phyloP scores from a whole-genome alignment of 2,797 vertebrate genomes.

The Sebastolobus altivelis region DNA sequence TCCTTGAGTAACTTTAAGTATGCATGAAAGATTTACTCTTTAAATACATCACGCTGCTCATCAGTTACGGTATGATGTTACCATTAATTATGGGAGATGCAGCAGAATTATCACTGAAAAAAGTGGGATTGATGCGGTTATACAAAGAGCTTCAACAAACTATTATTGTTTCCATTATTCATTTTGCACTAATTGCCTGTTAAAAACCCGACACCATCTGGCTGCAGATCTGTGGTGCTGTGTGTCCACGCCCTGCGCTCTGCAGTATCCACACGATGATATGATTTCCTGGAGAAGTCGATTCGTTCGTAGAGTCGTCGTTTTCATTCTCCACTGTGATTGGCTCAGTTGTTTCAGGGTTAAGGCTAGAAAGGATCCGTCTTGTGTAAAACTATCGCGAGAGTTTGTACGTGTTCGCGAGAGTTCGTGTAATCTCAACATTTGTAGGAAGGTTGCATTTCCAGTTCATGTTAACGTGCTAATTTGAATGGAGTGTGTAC shows the following conservation, averaged over 20 bases:
- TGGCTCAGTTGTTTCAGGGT: too few relatives aligned
- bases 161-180: background rate
- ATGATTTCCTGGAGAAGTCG: background rate
- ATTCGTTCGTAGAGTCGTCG: background rate
- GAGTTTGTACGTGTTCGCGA: too few relatives aligned
- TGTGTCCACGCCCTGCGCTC: background rate
- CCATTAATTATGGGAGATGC: background rate
- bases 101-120: background rate
- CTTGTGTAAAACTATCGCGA: too few relatives aligned
- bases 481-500: too few relatives aligned
- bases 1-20: too few relatives aligned
- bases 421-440: too few relatives aligned
- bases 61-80: background rate
- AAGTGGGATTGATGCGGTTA: background rate
- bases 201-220: background rate
- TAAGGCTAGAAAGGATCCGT: too few relatives aligned
- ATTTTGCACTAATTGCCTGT: background rate
- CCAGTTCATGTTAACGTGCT: too few relatives aligned
- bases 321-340: background rate
- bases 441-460: too few relatives aligned
- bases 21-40: background rate
- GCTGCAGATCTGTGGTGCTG: background rate
- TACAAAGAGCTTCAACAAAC: constrained; percentile 6
- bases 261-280: background rate
- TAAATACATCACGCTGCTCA: background rate